Evolutionary conservation across 2,113 vertebrate species (phyloP), one percentile per base, ranked within the genome.

Genomic region (Esox niger): DNA sequence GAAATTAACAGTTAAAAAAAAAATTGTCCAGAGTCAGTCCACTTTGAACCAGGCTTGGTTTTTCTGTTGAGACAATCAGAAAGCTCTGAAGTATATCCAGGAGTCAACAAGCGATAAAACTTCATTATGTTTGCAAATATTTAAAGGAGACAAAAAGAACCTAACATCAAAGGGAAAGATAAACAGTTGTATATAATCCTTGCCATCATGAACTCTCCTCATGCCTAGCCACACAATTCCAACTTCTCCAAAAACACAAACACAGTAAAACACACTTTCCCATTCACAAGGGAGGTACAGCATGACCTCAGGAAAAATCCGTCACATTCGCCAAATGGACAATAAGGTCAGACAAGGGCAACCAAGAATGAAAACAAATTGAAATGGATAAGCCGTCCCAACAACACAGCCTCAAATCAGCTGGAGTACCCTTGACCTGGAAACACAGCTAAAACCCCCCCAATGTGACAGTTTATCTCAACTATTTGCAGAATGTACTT

Each of bases 61-160:
- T 38, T 5, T 38, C 35, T 17, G 23, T 85, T 85, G 82, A 84
- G 82, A 86, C 84, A 86, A 76, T 6, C 10, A 62, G 71, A 68
- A 27, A 74, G 70, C 2, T 69, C 52, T 43, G 33, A 64, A 74
- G 73, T 62, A 35, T 20, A 27, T 30, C 47, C 58, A 9, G 8
- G 61, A 31, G 61, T 68, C 25, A 35, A 11, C 26, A 32, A 54
- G 33, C n/a, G 69, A 76, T 72, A 69, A 73, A 59, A 21, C 60
- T 43, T 74, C 57, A 58, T 78, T 47, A 52, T 62, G 27, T 62
- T 70, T 76, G 59, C 23, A 76, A 70, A 74, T 77, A 62, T 84
- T 83, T 76, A 60, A 32, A 26, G 32, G 46, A 55, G 20, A 6
- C 30, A 11, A 23, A 9, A n/a, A 26, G 23, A 32, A 70, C 60